Percentiles rank a stretch among this genome's conserved stretches.
Conservation (phyloP, 2,113 vertebrate species). For the Sus scrofa region DNA sequence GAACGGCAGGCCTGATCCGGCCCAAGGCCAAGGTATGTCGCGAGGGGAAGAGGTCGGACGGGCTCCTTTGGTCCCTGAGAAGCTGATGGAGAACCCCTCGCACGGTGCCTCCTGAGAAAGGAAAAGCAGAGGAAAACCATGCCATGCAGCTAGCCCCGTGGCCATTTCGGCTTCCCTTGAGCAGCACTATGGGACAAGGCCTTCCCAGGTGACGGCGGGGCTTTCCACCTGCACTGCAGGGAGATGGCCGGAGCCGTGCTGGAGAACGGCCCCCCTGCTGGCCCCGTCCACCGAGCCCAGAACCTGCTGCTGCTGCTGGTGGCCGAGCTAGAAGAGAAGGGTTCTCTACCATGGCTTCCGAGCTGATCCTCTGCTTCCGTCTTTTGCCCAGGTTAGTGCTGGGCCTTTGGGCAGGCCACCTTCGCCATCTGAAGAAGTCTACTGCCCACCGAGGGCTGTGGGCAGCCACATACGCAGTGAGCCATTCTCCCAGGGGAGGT, state of each 20-base stretch:
- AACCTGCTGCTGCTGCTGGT: slow-evolving; percentile 88
- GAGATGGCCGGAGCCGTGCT: slow-evolving; percentile 97
- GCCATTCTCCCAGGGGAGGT: background rate
- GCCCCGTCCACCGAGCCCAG: slow-evolving; percentile 88
- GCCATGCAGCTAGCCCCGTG: slow-evolving; percentile 87
- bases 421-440: background rate
- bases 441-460: background rate
- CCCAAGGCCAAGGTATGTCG: slow-evolving; percentile 61
- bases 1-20: slow-evolving; percentile 70
- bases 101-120: slow-evolving; percentile 77
- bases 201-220: slow-evolving; percentile 95
- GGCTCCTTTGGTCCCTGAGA: background rate
- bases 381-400: slow-evolving; percentile 82
- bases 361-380: slow-evolving; percentile 85
- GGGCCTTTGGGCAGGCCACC: background rate
- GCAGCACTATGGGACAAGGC: slow-evolving; percentile 96
- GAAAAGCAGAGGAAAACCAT: slow-evolving; percentile 89
- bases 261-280: slow-evolving; percentile 96
- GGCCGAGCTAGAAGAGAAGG: slow-evolving; percentile 88
- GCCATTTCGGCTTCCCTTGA: slow-evolving; percentile 95
- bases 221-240: slow-evolving; percentile 97
- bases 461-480: background rate
- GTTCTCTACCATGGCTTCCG: slow-evolving; percentile 85
- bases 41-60: slow-evolving; percentile 40
- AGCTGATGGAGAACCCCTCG: too few relatives aligned